phyloP scores from a whole-genome alignment of 1,140 invertebrate genomes.

The Camponotus floridanus region DNA sequence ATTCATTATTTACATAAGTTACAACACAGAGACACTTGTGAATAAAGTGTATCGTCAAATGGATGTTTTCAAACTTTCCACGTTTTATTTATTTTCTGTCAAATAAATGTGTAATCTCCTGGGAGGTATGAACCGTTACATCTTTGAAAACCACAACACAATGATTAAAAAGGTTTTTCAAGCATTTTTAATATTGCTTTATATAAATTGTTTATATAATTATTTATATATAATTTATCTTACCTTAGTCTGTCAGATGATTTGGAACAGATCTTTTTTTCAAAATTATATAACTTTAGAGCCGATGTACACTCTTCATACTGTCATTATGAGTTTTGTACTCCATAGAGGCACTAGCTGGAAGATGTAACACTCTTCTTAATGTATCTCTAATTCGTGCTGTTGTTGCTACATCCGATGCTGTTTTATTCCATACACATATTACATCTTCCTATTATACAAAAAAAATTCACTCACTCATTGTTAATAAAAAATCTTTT shows the following conservation, averaged over 20 bases:
- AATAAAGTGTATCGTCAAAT: constrained; percentile 65
- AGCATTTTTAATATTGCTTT: neutral
- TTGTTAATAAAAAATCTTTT: constrained; percentile 9
- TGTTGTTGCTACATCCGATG: constrained; percentile 94
- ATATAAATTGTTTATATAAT: neutral
- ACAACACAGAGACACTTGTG: constrained; percentile 71
- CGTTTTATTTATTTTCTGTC: constrained; percentile 47
- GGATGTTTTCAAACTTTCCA: constrained; percentile 44
- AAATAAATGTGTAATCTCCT: constrained; percentile 41
- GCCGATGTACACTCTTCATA: constrained; percentile 88
- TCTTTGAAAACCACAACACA: constrained; percentile 34
- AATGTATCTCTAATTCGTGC: constrained; percentile 97
- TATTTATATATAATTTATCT: neutral
- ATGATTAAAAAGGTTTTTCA: neutral
- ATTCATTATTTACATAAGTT: constrained; percentile 78
- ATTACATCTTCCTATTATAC: constrained; percentile 96
- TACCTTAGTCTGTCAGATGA: constrained; percentile 60
- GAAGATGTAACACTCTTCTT: constrained; percentile 97
- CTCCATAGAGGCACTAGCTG: constrained; percentile 96
- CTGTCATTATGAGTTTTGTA: constrained; percentile 98
- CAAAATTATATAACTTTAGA: constrained; percentile 46
- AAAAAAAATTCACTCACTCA: neutral
- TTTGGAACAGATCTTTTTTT: neutral
- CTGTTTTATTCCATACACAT: constrained; percentile 98
- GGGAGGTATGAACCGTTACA: constrained; percentile 59